Evolutionary conservation across 2,113 vertebrate genomes (phyloP), one percentile per base, ranked within the genome.

Genomic region (Barnardius zonarius): DNA sequence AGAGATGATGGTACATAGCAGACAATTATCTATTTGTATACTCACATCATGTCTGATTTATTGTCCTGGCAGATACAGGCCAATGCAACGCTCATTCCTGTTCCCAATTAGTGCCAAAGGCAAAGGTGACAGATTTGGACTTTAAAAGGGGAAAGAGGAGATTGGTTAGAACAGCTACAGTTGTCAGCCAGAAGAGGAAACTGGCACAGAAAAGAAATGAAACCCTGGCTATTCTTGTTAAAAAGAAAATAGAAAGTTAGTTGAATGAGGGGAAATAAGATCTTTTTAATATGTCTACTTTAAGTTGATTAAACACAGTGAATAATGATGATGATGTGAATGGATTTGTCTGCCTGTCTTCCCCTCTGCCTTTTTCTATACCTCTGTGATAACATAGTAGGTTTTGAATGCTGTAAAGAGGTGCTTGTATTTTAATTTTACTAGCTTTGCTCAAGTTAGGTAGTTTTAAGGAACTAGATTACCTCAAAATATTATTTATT

Each of bases 401-500:
- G 7, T 31, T 87, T 63, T 78, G 19, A 84, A 66, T 33, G 19
- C 9, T 43, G 33, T 66, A 82, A 77, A 46, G 55, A 52, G 5
- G 24, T 72, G 13, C 22, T 69, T 81, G 8, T 6, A 19, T 66
- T 66, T 82, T 57, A 55, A 66, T 85, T 87, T 82, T 64, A 14
- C 4, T 54, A 70, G 19, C 5, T 62, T 81, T 70, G 1, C 30
- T 85, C 67, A 17, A 84, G 22, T n/a, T 70, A 70, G 19, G 13
- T 35, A 78, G 78, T 79, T 90, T 82, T 73, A 66, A 55, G 23
- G n/a, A 66, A 70, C 6, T n/a, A 57, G 6, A 43, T 84, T 87
- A 43, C 30, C 4, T 93, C n/a, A 66, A 92, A 88, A 59, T 67
- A 67, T 57, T 87, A 70, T 70, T 74, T 90, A 27, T 82, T 79